Evolutionary conservation across 2,797 vertebrate species (phyloP).

Genomic region (Acrocephalus scirpaceus): DNA sequence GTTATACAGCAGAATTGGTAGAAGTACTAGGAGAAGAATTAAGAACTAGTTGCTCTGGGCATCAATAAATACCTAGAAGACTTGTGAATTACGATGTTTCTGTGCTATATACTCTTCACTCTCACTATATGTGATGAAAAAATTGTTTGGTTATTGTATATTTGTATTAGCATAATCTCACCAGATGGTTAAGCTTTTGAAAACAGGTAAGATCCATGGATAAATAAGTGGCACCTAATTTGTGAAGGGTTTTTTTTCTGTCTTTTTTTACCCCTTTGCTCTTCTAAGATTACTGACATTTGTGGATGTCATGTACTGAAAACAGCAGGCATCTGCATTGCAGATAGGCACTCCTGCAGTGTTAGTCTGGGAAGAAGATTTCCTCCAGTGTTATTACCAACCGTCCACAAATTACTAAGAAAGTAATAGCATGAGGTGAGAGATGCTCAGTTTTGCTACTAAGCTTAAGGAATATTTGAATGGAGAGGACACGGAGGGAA

Average conservation of each 20-base stretch:
- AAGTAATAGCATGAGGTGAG: background rate
- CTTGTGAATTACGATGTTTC: background rate
- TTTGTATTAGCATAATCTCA: background rate
- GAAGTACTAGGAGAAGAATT: background rate
- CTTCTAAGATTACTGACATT: constrained; percentile 13
- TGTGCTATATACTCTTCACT: background rate
- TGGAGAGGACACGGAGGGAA: background rate
- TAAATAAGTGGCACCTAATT: background rate
- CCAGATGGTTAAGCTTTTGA: background rate
- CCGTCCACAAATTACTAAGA: constrained; percentile 21
- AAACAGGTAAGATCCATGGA: background rate
- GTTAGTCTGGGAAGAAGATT: constrained; percentile 51
- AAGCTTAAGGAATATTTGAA: constrained; percentile 6
- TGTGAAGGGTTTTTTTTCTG: background rate
- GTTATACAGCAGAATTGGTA: background rate
- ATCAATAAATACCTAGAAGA: background rate
- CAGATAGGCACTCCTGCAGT: constrained; percentile 54
- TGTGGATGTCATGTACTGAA: background rate
- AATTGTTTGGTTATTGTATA: background rate
- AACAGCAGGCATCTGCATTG: constrained; percentile 56
- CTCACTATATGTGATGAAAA: background rate
- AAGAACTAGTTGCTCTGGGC: background rate
- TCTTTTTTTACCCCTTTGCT: background rate
- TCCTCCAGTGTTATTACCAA: constrained; percentile 49
- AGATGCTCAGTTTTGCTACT: background rate